These are phyloP conservation scores for Apis florea DNA, from an alignment of 1,140 invertebrate genomes.

Conservation along the genomic window DNA sequence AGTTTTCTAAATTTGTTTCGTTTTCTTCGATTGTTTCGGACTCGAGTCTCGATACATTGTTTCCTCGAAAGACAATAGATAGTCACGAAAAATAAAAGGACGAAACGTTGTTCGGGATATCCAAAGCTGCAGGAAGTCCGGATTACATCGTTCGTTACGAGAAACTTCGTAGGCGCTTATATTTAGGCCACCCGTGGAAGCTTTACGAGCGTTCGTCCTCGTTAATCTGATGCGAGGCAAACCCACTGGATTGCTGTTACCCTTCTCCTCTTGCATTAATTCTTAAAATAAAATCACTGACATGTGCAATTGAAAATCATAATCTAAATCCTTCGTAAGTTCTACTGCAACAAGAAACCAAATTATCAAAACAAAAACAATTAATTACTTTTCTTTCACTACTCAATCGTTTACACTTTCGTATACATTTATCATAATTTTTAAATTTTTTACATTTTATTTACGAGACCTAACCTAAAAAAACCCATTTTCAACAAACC, in stretches of 20 bases:
- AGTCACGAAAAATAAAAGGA: background rate
- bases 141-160: slow-evolving; percentile 57
- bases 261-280: slow-evolving; percentile 67
- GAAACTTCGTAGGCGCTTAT: slow-evolving; percentile 68
- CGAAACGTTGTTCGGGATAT: background rate
- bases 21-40: background rate
- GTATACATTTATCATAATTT: too few species aligned
- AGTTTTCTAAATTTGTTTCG: too few species aligned
- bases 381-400: too few species aligned
- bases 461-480: too few species aligned
- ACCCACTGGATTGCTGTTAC: slow-evolving; percentile 51
- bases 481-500: too few species aligned
- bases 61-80: slow-evolving; percentile 32
- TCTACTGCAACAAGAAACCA: too few species aligned
- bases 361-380: too few species aligned
- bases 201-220: slow-evolving; percentile 72
- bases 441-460: too few species aligned
- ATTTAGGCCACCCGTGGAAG: slow-evolving; percentile 74
- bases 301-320: slow-evolving; percentile 65
- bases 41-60: background rate
- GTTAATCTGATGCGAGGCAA: slow-evolving; percentile 70
- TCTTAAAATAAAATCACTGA: slow-evolving; percentile 67
- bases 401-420: too few species aligned
- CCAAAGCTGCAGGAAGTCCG: slow-evolving; percentile 64
- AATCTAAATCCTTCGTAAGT: too few species aligned